phyloP scores from a whole-genome alignment of 2,113 vertebrate species.

The Anser cygnoides region DNA sequence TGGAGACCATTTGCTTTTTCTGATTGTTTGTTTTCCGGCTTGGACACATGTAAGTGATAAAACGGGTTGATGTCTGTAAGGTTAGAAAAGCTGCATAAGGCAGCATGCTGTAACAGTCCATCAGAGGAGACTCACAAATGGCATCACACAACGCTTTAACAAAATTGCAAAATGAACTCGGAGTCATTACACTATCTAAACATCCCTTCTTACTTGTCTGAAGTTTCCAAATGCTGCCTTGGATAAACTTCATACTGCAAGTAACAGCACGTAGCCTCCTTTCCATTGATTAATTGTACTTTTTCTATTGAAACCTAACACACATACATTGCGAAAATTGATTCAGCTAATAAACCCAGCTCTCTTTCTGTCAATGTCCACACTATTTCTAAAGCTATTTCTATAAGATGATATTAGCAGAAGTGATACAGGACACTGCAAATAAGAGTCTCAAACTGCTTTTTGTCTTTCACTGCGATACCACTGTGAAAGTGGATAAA shows the following conservation, averaged over 20 bases:
- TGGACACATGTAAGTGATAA: not conserved
- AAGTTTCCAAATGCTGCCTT: not conserved
- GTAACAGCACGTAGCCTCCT: not conserved
- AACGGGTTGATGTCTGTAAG: not conserved
- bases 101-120: not conserved
- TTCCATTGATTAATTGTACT: not conserved
- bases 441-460: not conserved
- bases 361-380: not conserved
- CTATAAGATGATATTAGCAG: not conserved
- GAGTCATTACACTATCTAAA: not conserved
- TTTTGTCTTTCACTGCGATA: not conserved
- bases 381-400: not conserved
- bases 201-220: not conserved
- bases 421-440: not conserved
- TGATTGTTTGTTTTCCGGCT: not conserved
- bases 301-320: not conserved
- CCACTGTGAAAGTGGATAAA: not conserved
- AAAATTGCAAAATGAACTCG: not conserved
- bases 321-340: not conserved
- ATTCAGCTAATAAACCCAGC: not conserved
- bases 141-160: not conserved
- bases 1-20: slow-evolving; percentile 13
- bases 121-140: not conserved
- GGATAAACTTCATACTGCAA: not conserved
- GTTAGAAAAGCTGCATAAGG: not conserved